Percentiles rank a stretch among this genome's conserved stretches.
Evolutionary conservation across 2,797 vertebrate genomes (phyloP).

Genomic region (Melanotaenia pygmaea): DNA sequence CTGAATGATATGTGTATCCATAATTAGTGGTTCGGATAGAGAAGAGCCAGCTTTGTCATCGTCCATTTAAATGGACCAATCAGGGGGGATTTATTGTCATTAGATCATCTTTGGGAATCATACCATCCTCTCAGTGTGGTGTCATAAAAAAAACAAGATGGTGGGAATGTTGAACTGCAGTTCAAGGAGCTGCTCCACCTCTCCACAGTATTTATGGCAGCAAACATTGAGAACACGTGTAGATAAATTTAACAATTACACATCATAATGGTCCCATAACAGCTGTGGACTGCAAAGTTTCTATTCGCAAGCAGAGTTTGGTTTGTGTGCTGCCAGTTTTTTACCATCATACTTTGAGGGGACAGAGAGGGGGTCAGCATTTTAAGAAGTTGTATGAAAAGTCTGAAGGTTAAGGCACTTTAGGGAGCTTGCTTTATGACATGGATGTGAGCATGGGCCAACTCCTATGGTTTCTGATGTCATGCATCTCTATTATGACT

Average conservation of each 20-base stretch:
- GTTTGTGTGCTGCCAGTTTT: constrained; percentile 40
- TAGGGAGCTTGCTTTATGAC: constrained; percentile 67
- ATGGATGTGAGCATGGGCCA: constrained; percentile 63
- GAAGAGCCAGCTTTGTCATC: constrained; percentile 52
- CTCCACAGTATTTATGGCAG: constrained; percentile 60
- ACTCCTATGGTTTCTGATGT: constrained; percentile 72
- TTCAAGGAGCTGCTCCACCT: constrained; percentile 51
- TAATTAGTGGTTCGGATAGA: constrained; percentile 48
- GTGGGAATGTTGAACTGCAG: constrained; percentile 58
- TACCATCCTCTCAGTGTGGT: constrained; percentile 37
- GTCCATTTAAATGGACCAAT: constrained; percentile 55
- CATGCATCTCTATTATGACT: constrained; percentile 57
- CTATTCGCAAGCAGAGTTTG: constrained; percentile 5
- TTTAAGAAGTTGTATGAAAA: constrained; percentile 47
- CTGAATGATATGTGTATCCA: constrained; percentile 32
- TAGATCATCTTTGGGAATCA: constrained; percentile 67
- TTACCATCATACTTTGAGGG: constrained; percentile 28
- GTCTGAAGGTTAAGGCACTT: constrained; percentile 52
- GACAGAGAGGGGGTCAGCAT: constrained; percentile 41
- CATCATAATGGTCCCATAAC: constrained; percentile 42
- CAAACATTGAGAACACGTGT: constrained; percentile 64
- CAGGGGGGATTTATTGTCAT: constrained; percentile 40
- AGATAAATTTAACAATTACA: constrained; percentile 69
- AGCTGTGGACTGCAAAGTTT: not conserved
- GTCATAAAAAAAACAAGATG: constrained; percentile 57